Percentiles rank a stretch among this genome's conserved stretches.
Evolutionary conservation across 1,140 invertebrate species (phyloP).

Genomic region (Marisa cornuarietis): DNA sequence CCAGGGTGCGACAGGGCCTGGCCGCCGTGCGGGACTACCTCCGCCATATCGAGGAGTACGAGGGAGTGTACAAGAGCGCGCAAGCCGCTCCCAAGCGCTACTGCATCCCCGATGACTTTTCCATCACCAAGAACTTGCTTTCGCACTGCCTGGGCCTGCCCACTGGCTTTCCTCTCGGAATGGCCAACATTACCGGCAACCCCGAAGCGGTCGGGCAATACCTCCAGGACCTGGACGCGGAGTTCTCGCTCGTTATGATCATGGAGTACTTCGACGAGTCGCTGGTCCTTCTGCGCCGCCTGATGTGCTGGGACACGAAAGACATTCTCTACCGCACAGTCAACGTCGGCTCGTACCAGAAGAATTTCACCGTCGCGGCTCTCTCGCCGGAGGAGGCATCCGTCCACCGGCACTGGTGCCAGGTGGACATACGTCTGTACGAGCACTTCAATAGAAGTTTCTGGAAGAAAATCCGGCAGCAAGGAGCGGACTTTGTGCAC

Average conservation of each 20-base stretch:
- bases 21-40: conserved; percentile 41
- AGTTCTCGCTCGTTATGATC: conserved; percentile 70
- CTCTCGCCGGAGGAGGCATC: neutral
- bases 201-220: conserved; percentile 35
- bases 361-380: neutral
- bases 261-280: conserved; percentile 71
- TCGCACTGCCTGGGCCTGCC: conserved; percentile 59
- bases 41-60: conserved; percentile 51
- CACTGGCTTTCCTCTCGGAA: conserved; percentile 50
- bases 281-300: conserved; percentile 67
- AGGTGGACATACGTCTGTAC: conserved; percentile 53
- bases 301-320: conserved; percentile 68
- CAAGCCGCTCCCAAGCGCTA: conserved; percentile 30
- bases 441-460: conserved; percentile 57
- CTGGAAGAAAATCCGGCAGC: conserved; percentile 47
- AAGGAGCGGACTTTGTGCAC: conserved; percentile 44
- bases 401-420: conserved; percentile 47
- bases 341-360: conserved; percentile 41
- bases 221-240: conserved; percentile 41
- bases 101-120: conserved; percentile 59
- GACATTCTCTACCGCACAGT: conserved; percentile 50
- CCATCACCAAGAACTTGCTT: conserved; percentile 55
- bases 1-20: conserved; percentile 14
- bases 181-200: conserved; percentile 36
- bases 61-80: conserved; percentile 48